Percentiles rank a stretch among this genome's conserved stretches.
Evolutionary conservation across 1,140 invertebrate species (phyloP).

Genomic region (Caenorhabditis remanei): DNA sequence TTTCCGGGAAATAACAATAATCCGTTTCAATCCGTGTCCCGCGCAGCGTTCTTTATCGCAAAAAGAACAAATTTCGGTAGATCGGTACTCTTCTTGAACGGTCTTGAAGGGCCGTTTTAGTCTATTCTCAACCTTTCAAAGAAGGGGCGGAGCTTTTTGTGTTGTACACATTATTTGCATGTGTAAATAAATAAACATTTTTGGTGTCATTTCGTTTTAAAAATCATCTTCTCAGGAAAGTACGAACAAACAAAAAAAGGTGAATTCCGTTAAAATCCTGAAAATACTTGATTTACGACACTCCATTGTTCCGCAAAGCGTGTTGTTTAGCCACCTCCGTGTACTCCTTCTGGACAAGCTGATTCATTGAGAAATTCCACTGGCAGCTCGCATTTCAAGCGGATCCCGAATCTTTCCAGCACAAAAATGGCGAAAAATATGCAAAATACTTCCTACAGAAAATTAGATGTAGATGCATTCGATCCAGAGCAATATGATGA

Average conservation of each 20-base stretch:
- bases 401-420: conserved; percentile 26
- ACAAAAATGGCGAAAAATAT: conserved; percentile 69
- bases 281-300: not conserved
- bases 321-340: not conserved
- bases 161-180: not conserved
- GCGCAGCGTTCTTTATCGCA: conserved; percentile 15
- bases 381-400: too few relatives aligned
- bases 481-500: conserved; percentile 68
- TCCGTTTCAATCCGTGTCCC: not conserved
- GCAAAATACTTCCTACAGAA: conserved; percentile 67
- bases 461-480: conserved; percentile 69
- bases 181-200: conserved; percentile 31
- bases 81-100: conserved; percentile 36
- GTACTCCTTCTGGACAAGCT: not conserved
- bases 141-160: not conserved
- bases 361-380: not conserved
- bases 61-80: conserved; percentile 6
- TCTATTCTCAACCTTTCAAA: conserved; percentile 15
- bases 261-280: too few relatives aligned
- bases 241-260: too few relatives aligned
- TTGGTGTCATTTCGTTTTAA: not conserved
- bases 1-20: not conserved
- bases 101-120: conserved; percentile 17
- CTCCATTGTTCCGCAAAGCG: not conserved
- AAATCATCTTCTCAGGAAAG: too few relatives aligned